Evolutionary conservation across 2,113 vertebrate genomes (phyloP).

Genomic region (Ahaetulla prasina): DNA sequence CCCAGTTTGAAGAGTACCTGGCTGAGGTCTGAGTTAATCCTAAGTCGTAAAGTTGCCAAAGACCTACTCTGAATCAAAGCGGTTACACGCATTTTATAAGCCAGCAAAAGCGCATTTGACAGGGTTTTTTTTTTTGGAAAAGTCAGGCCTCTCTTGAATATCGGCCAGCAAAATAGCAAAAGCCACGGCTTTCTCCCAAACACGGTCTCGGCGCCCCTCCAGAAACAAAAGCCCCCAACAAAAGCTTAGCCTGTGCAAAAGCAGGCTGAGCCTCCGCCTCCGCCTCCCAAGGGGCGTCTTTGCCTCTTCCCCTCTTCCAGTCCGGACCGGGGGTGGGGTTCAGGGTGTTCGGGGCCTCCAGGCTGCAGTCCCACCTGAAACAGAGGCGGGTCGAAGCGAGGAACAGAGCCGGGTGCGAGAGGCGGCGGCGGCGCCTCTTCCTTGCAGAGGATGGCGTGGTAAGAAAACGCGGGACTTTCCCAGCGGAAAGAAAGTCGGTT

Average conservation of each 20-base stretch:
- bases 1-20: no score
- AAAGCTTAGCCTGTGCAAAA: neutral
- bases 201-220: neutral
- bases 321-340: neutral
- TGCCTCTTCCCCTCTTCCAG: neutral
- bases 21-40: no score
- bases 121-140: neutral
- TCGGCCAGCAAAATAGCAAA: neutral
- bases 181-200: neutral
- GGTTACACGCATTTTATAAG: neutral
- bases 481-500: no score
- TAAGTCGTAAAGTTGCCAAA: no score
- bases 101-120: neutral
- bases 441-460: neutral
- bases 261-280: neutral
- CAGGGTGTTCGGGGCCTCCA: fast-evolving
- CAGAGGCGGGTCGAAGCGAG: neutral
- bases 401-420: neutral
- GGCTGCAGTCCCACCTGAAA: neutral
- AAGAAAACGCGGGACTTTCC: neutral
- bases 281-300: neutral
- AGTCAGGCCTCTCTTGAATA: neutral
- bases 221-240: neutral
- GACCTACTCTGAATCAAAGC: no score
- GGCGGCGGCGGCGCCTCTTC: neutral